A percentile compares a stretch with the other conserved stretches of the same genome.
Evolutionary conservation across 1,140 invertebrate genomes (phyloP).

Genomic region (Sarcophaga bullata): DNA sequence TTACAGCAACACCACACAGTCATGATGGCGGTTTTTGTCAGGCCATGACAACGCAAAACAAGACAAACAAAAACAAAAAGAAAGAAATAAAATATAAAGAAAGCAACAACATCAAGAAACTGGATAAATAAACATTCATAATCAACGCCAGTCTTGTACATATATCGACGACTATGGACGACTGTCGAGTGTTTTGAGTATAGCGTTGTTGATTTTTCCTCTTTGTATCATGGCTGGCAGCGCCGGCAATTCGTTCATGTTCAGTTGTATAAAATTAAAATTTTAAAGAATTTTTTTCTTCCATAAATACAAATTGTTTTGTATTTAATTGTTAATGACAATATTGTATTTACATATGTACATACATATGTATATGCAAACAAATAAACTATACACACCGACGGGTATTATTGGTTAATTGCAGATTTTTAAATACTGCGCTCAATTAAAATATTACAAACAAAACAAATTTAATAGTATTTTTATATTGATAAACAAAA

Average conservation of each 20-base stretch:
- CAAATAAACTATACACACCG: neutral
- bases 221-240: conserved; percentile 19
- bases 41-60: neutral
- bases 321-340: neutral
- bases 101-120: conserved; percentile 3
- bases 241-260: neutral
- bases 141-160: neutral
- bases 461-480: too few relatives aligned
- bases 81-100: too few relatives aligned
- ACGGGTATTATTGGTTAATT: neutral
- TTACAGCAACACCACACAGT: conserved; percentile 13
- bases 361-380: neutral
- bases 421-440: too few relatives aligned
- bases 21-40: conserved; percentile 33
- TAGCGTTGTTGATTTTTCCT: neutral
- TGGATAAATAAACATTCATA: neutral
- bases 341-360: neutral
- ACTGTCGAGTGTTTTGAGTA: neutral
- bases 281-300: too few relatives aligned
- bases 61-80: too few relatives aligned
- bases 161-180: too few relatives aligned
- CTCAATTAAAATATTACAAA: too few relatives aligned
- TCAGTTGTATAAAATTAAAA: neutral
- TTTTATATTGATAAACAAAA: too few relatives aligned
- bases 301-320: neutral